These are phyloP conservation scores for Xenotilapia leptura DNA, from an alignment of 2,113 vertebrate genomes.

Conservation along the genomic window DNA sequence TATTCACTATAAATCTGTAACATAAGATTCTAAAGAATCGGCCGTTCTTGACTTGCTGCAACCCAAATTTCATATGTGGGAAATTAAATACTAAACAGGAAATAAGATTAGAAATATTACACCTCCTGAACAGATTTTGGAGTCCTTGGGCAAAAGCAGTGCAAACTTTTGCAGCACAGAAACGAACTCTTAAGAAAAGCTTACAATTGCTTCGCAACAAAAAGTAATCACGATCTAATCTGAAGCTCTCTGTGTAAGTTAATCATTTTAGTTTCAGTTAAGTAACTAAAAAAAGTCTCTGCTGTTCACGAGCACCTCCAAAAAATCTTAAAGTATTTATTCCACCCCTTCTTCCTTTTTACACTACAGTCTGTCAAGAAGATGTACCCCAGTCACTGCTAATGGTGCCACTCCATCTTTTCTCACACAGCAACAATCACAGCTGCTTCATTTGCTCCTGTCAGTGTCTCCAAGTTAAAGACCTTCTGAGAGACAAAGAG, in stretches of 20 bases:
- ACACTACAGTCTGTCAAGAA: background rate
- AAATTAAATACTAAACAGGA: background rate
- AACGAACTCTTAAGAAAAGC: background rate
- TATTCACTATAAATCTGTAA: background rate
- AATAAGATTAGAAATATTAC: background rate
- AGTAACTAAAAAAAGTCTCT: background rate
- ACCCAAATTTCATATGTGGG: background rate
- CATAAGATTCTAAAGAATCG: background rate
- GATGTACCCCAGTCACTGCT: background rate
- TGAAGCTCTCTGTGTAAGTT: background rate
- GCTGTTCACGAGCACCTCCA: background rate
- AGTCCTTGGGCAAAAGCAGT: background rate
- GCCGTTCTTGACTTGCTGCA: background rate
- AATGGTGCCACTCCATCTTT: slow-evolving; percentile 30
- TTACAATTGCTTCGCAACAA: background rate
- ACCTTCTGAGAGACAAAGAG: slow-evolving; percentile 50
- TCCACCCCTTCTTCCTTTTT: background rate
- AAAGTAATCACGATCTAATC: background rate
- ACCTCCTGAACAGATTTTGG: background rate
- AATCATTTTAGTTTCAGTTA: background rate
- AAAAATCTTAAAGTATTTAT: background rate
- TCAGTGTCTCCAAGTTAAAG: slow-evolving; percentile 53
- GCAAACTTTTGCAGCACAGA: background rate
- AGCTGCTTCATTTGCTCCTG: slow-evolving; percentile 32
- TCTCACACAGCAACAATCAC: slow-evolving; percentile 15